These are phyloP conservation scores for Kryptolebias marmoratus DNA, from an alignment of 2,113 vertebrate species.

Conservation along the genomic window DNA sequence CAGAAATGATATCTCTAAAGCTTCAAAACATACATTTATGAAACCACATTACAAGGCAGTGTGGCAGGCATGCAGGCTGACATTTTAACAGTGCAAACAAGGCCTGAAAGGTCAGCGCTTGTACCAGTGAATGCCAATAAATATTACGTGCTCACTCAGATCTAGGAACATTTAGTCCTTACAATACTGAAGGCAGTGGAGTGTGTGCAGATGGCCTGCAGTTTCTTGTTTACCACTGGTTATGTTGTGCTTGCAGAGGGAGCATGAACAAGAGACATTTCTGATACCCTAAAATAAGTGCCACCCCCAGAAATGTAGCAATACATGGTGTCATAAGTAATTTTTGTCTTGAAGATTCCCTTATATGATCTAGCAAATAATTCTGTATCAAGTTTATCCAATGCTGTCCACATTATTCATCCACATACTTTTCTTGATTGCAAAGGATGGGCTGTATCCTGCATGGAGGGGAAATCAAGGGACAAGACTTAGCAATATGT, in stretches of 20 bases:
- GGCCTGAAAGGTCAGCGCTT: slow-evolving; percentile 71
- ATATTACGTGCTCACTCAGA: slow-evolving; percentile 53
- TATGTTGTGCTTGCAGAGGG: background rate
- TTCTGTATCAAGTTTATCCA: slow-evolving; percentile 29
- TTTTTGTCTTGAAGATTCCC: slow-evolving; percentile 21
- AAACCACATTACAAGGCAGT: slow-evolving; percentile 41
- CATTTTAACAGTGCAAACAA: slow-evolving; percentile 71
- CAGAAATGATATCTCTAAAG: slow-evolving; percentile 27
- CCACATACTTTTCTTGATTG: slow-evolving; percentile 22
- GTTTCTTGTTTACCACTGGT: background rate
- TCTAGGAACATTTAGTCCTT: slow-evolving; percentile 39
- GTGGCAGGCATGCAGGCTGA: slow-evolving; percentile 63
- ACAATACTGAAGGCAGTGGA: slow-evolving; percentile 24
- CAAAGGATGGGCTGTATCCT: slow-evolving; percentile 27
- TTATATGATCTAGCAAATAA: slow-evolving; percentile 37
- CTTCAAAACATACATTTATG: slow-evolving; percentile 49
- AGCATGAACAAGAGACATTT: slow-evolving; percentile 6
- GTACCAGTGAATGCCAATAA: slow-evolving; percentile 64
- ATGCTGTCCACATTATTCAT: slow-evolving; percentile 39
- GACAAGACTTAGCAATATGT: background rate
- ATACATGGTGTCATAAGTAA: slow-evolving; percentile 31
- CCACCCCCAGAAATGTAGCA: slow-evolving; percentile 8
- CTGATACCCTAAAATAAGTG: slow-evolving; percentile 3
- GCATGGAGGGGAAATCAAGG: slow-evolving; percentile 20
- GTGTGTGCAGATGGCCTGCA: background rate